Percentiles rank a stretch among this genome's conserved stretches.
Evolutionary conservation across 2,888 invertebrate genomes (phyloP).

Genomic region (Pasiphila rectangulata): DNA sequence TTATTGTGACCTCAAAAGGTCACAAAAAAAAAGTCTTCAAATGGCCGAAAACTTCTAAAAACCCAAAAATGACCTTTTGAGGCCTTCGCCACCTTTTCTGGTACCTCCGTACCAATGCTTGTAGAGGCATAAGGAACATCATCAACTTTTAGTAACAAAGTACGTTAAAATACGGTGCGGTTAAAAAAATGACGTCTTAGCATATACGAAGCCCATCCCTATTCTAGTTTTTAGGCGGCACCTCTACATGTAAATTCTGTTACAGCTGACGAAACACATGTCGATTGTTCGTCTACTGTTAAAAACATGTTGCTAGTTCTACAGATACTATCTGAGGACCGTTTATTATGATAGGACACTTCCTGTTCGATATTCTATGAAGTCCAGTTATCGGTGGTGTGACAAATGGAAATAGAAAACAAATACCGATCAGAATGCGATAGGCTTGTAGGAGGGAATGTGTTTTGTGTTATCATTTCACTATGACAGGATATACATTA

Average conservation of each 20-base stretch:
- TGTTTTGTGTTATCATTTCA: neutral
- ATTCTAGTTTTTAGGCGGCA: constrained; percentile 38
- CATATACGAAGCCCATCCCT: constrained; percentile 4
- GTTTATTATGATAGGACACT: constrained; percentile 35
- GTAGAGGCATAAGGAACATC: no score
- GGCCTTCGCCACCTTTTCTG: no score
- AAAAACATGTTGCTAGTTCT: constrained; percentile 54
- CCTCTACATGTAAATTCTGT: constrained; percentile 60
- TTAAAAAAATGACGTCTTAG: neutral
- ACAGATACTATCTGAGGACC: constrained; percentile 50
- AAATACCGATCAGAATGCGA: constrained; percentile 9
- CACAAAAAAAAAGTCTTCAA: no score
- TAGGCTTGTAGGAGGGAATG: constrained; percentile 1
- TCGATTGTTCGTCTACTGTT: constrained; percentile 63
- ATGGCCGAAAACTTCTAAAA: no score
- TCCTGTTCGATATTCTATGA: constrained; percentile 30
- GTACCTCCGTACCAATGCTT: no score
- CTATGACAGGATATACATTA: neutral
- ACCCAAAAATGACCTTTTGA: no score
- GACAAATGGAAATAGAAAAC: constrained; percentile 19
- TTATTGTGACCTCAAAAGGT: no score
- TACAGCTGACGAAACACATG: constrained; percentile 71
- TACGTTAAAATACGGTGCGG: no score
- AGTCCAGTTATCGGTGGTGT: constrained; percentile 20
- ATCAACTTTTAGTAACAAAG: no score